Evolutionary conservation across 2,113 vertebrate species (phyloP), one percentile per base, ranked within the genome.

Genomic region (Delphinus delphis): DNA sequence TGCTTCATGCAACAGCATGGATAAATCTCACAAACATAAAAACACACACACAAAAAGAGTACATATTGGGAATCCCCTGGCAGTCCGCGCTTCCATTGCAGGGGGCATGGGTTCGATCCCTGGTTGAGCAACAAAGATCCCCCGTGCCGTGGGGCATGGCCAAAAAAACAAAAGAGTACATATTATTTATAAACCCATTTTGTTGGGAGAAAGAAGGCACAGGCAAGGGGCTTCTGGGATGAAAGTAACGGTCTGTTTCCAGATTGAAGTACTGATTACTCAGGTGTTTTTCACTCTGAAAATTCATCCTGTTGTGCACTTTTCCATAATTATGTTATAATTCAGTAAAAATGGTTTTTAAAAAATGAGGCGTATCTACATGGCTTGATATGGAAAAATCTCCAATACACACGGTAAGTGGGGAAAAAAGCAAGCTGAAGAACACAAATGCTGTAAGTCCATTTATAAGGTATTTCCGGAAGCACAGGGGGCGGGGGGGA

Each of bases 401-500:
- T 65, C 41, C 26, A 63, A 8, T 14, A 74, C 8, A 25, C 23
- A 20, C 0, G 11, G 5, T 25, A 65, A 31, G 13, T 47, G n/a
- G 21, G 8, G 0, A 2, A 5, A 3, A 33, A 79, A 67, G 36
- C 33, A n/a, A 63, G 17, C 11, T 55, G 55, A 81, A 74, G 71
- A 50, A 38, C 2, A 13, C 0, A 1, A 2, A 4, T 20, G 6
- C 1, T 10, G 8, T 2, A 15, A 17, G 17, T 28, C 31, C 17
- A 1, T 55, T 41, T 63, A 31, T 33, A 10, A 76, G n/a, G 65
- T 44, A 14, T 12, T 2, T 12, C 1, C n/a, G 2, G 28, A 38
- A 18, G 62, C 8, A 0, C 1, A 36, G 3, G 55, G 55, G 55
- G 50, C 5, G 5, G 50, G 50, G 50, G 50, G 4, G 50, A 53